Conservation (phyloP, 2,113 vertebrate species). For the Thymallus thymallus region DNA sequence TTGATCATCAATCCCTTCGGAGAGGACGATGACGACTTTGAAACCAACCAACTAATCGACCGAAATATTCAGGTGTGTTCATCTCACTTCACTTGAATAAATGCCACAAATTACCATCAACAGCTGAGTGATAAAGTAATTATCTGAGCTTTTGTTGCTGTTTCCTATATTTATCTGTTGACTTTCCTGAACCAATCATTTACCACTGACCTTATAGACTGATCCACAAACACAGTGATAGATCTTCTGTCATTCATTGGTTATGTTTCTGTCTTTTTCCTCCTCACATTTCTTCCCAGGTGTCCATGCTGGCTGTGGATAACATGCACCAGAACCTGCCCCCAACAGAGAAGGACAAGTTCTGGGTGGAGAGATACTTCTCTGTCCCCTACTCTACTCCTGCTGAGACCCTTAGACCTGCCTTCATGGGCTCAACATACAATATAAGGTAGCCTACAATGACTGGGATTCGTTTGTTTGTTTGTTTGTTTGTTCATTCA, state of each 20-base stretch:
- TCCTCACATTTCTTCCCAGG: conserved; percentile 58
- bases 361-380: conserved; percentile 77
- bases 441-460: conserved; percentile 74
- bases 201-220: not conserved
- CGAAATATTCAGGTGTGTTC: conserved; percentile 82
- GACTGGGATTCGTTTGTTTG: not conserved
- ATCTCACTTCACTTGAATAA: no score
- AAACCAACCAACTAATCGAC: conserved; percentile 90
- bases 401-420: conserved; percentile 69
- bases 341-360: conserved; percentile 75
- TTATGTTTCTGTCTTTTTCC: not conserved
- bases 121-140: no score
- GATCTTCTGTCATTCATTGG: not conserved
- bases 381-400: conserved; percentile 78
- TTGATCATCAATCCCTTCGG: conserved; percentile 90
- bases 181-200: not conserved
- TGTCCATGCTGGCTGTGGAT: conserved; percentile 86
- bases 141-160: no score
- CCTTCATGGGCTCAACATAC: conserved; percentile 85
- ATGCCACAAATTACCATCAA: no score
- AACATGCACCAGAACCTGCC: conserved; percentile 88
- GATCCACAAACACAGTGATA: no score
- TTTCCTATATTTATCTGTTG: not conserved
- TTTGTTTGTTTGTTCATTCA: not conserved
- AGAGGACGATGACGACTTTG: conserved; percentile 89